Evolutionary conservation across 2,113 vertebrate species (phyloP), one percentile per base, ranked within the genome.

Genomic region (Cebus imitator): DNA sequence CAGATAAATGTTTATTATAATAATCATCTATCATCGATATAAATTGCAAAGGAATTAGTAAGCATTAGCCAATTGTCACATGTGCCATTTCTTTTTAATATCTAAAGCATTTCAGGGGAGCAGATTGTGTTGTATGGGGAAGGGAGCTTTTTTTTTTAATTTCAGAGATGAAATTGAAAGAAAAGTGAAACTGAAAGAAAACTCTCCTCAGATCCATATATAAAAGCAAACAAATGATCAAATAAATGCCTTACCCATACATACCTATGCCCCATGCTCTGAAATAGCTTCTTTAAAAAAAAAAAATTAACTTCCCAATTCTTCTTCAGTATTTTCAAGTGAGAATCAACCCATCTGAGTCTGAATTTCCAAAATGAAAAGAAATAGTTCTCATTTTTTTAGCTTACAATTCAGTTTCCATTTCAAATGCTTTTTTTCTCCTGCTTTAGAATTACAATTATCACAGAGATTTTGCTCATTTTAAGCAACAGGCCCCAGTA

Each of bases 381-480:
- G 76, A 90, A 91, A 18, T 2, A 85, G 58, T 78, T 94, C 27
- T 91, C n/a, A 25, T 90, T 52, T 90, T 30, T 90, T 90, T 48
- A 91, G 43, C 48, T 93, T 80, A 83, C 61, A 87, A 43, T 83
- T 96, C 66, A 75, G 9, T 76, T 96, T 95, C 55, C 55, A 83
- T 90, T 90, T 35, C 72, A 86, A 95, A 87, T n/a, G 4, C 0
- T 43, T 86, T 76, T 37, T 45, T 35, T 16, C 2, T n/a, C 27
- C 66, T 21, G 5, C 66, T 55, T 87, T 72, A 20, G n/a, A 95
- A 88, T 75, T 90, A 86, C 37, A 79, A 79, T 79, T 58, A 88
- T 86, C 85, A 88, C 57, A 95, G 73, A 96, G 78, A 85, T 76
- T 93, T 96, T 70, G 6, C 43, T 94, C 78, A 89, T 86, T 96